Evolutionary conservation across 2,888 invertebrate species (phyloP), one percentile per base, ranked within the genome.

Genomic region (Drosophila tanythrix): DNA sequence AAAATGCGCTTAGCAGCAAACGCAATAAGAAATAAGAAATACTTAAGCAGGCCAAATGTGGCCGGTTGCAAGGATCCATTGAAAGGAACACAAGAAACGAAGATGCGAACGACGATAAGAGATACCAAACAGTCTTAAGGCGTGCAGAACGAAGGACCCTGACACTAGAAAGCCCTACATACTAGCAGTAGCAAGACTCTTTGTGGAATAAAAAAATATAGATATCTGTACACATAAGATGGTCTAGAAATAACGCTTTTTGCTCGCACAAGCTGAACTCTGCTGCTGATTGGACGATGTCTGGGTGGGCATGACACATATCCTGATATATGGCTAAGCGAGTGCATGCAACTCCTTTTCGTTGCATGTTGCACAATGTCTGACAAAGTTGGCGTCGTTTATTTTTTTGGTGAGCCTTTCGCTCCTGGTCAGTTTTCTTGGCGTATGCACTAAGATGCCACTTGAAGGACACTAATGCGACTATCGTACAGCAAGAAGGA

Each of bases 321-420:
- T 89, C 83, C 89, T 90, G 82, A 90, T 90, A 88, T 90, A 91
- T 87, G 79, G 80, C 77, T 74, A 56, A 38, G 56, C 36, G 56
- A 38, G 56, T 56, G 82, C 82, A 89, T 82, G 88, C 74, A 82
- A 87, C 85, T 81, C 79, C 35, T 78, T 84, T 82, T 79, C 80
- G 68, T 74, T 75, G 66, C 79, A 76, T 76, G 64, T 74, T 79
- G 67, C 71, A 76, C 71, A 70, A 70, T 71, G 75, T 72, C 78
- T 74, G 70, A 73, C 70, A 70, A 79, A 79, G 72, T 79, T 80
- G 74, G 58, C 67, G 74, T 77, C 79, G 67, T 82, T 73, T 75
- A 70, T 74, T 77, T 74, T 55, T 25, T 55, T 11, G 62, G 60
- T 40, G n/a, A n/a, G 31, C 25, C 57, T 60, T 55, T 52, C 48